phyloP scores from a whole-genome alignment of 2,888 invertebrate genomes.

The Eutolmus rufibarbis region DNA sequence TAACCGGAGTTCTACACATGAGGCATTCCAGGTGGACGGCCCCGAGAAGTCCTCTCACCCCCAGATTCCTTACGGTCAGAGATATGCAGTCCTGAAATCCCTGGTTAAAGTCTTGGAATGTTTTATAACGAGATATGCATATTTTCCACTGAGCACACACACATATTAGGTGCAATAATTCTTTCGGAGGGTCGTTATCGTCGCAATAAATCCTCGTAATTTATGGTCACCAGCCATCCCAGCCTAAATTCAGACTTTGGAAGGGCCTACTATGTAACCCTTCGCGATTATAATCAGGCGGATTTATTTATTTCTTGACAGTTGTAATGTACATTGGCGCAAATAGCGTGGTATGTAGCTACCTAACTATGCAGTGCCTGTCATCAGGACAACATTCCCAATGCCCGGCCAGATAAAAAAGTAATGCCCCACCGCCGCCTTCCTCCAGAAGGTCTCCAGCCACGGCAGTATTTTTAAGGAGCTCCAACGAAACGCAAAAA shows the following conservation, averaged over 20 bases:
- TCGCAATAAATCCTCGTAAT: slow-evolving; percentile 27
- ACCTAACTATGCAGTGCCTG: slow-evolving; percentile 4
- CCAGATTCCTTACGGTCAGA: not conserved
- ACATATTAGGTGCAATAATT: slow-evolving; percentile 36
- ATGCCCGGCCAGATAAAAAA: not conserved
- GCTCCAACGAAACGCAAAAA: not conserved
- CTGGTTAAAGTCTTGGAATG: not conserved
- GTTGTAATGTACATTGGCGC: slow-evolving; percentile 5
- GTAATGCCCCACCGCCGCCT: not conserved
- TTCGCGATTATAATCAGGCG: slow-evolving; percentile 24
- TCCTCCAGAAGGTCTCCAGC: not conserved
- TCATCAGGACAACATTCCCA: not conserved
- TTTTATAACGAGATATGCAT: slow-evolving; percentile 29
- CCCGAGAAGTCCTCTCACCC: not conserved
- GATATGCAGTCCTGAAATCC: not conserved
- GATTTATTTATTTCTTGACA: slow-evolving; percentile 37
- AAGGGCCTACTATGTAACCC: not conserved
- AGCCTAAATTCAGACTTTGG: slow-evolving; percentile 26
- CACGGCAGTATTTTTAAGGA: not conserved
- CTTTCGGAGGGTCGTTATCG: slow-evolving; percentile 12
- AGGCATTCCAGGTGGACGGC: not conserved
- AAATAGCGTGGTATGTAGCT: not conserved
- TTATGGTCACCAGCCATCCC: slow-evolving; percentile 9
- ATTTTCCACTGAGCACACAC: not conserved
- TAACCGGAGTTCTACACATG: not conserved